These are phyloP conservation scores for Parelbella ahira DNA, from an alignment of 2,888 invertebrate genomes.

Conservation along the genomic window DNA sequence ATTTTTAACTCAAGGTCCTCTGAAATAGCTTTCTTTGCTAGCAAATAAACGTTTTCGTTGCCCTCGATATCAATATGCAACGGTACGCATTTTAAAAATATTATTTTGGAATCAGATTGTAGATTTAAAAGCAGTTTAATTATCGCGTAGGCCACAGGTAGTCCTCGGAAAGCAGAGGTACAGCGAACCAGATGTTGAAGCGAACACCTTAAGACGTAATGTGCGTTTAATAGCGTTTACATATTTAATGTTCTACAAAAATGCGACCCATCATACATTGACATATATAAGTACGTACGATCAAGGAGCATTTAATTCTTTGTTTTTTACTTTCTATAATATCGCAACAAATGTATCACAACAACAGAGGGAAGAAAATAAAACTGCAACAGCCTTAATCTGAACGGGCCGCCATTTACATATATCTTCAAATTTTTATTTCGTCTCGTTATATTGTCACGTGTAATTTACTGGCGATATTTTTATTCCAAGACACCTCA, in stretches of 20 bases:
- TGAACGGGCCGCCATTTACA: slow-evolving; percentile 5
- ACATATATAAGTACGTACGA: too few relatives aligned
- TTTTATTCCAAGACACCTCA: slow-evolving; percentile 15
- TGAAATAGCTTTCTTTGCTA: slow-evolving; percentile 1
- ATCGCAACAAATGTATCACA: too few relatives aligned
- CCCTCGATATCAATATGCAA: neutral
- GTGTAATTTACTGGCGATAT: slow-evolving; percentile 11
- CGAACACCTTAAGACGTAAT: too few relatives aligned
- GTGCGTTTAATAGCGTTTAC: too few relatives aligned
- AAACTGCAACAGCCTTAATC: neutral
- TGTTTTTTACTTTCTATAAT: too few relatives aligned
- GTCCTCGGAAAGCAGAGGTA: neutral
- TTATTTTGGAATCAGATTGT: neutral
- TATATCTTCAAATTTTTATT: slow-evolving; percentile 11
- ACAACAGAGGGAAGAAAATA: too few relatives aligned
- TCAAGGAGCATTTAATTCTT: too few relatives aligned
- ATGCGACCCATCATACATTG: too few relatives aligned
- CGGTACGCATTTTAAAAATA: slow-evolving; percentile 3
- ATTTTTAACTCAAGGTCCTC: too few relatives aligned
- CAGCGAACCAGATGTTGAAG: neutral
- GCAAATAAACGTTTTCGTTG: slow-evolving; percentile 1
- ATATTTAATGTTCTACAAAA: too few relatives aligned
- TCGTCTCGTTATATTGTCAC: slow-evolving; percentile 16
- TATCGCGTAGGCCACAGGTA: slow-evolving; percentile 2
- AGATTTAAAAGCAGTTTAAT: neutral